phyloP scores from a whole-genome alignment of 2,113 vertebrate species.

The Lasiurus cinereus region DNA sequence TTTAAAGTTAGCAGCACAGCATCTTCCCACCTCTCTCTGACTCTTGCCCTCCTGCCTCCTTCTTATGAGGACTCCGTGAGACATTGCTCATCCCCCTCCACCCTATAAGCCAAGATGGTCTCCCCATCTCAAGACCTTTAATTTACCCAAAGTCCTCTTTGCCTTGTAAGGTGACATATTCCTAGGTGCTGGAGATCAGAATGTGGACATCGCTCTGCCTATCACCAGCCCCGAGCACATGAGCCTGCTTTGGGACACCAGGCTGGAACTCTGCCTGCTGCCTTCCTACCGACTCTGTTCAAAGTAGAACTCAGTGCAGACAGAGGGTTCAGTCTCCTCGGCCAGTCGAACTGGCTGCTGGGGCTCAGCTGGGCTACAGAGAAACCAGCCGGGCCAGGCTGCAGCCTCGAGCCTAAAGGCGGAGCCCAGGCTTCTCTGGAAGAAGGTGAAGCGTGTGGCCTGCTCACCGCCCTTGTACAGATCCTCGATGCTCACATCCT shows the following conservation, averaged over 20 bases:
- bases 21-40: neutral
- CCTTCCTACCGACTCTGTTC: conserved; percentile 73
- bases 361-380: conserved; percentile 56
- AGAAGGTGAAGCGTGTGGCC: conserved; percentile 80
- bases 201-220: neutral
- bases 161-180: neutral
- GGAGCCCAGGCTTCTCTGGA: conserved; percentile 66
- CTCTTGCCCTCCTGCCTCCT: no score
- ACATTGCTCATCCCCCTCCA: no score
- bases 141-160: neutral
- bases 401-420: conserved; percentile 78
- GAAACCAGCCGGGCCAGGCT: conserved; percentile 78
- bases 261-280: neutral
- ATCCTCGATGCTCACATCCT: conserved; percentile 82
- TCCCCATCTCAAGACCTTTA: neutral
- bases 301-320: conserved; percentile 74
- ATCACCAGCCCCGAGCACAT: neutral
- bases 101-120: neutral
- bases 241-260: neutral
- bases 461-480: conserved; percentile 68
- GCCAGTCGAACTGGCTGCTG: conserved; percentile 61
- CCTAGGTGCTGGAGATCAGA: neutral
- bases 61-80: neutral
- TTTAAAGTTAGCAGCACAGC: neutral
- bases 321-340: conserved; percentile 50